Evolutionary conservation across 2,797 vertebrate genomes (phyloP), one percentile per base, ranked within the genome.

Genomic region (Meriones psammophilus): DNA sequence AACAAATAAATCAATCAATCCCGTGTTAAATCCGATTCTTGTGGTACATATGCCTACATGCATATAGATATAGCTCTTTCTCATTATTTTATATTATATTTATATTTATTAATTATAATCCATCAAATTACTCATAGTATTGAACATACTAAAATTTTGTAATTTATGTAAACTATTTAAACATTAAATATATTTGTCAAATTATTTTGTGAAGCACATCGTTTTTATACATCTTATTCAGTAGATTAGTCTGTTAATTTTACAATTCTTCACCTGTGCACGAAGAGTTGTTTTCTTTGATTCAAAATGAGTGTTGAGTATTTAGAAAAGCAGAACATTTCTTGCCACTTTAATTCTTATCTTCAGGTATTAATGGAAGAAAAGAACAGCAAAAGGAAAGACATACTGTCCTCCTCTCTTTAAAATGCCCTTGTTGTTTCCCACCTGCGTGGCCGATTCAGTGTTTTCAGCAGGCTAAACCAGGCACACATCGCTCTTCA

Each of bases 241-340:
- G 46, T 56, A 91, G 64, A 36, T 95, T 87, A 73, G 79, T 54
- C 83, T 80, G 58, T 68, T 95, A 73, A 2, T 88, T 85, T 4
- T 13, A 94, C 30, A 39, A 28, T 95, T 95, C 58, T 97, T 95
- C 74, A 97, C 68, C n/a, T 64, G 60, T 64, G 56, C 50, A 94
- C 89, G 94, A 84, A 79, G 12, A 78, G 96, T 97, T 95, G 74
- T 95, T 97, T 97, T 94, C 15, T 95, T 95, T 77, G 80, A 95
- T 78, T 98, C 42, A 56, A 92, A 81, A 91, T 26, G 76, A 97
- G 54, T 30, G 4, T 56, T 0, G 1, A 93, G 79, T 94, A n/a
- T 96, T 98, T 96, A 91, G 83, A 89, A 94, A 93, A 92, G 12
- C 46, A 69, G 12, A 95, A 33, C 83, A 86, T 33, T 69, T 28